Base-by-base conservation (phyloP, 1,140 invertebrate genomes). In the Saccostrea glomerata region DNA sequence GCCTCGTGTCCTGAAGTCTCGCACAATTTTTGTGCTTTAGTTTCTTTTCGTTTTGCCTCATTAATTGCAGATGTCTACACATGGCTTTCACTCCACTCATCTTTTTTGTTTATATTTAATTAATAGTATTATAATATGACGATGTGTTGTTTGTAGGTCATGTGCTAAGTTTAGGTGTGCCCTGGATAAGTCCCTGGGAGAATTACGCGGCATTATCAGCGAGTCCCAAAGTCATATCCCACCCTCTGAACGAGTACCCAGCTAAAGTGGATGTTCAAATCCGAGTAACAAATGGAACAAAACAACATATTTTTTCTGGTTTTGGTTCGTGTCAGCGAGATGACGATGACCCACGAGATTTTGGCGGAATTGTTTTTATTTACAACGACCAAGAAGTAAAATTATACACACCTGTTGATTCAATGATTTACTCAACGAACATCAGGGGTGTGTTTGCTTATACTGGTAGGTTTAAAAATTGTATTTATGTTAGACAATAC, bases 321-420 rank as follows among this genome's bases (percentile, higher is more conserved):
- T 56, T 82, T 36, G 87, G 87, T 56, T 85, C 87, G 1, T 66
- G 82, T 20, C 87, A 88, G 7, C 66, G 87, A 25, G 87, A 88
- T 82, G 73, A 86, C 20, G 84, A 86, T 20, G 6, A 82, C 25
- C 25, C 84, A 11, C 15, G 3, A 11, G 47, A 55, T 6, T 88
- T 85, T 82, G 87, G 87, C 6, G 87, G 87, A 6, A 70, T 88
- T 30, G 87, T 88, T 0, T 88, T 82, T n/a, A 86, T 82, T 55
- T 88, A 88, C 36, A 88, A 88, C 55, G 25, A 58, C 12, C 15
- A 40, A 3, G 66, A 85, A 9, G 84, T 88, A 20, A 30, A 77
- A 30, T 58, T 88, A 5, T 85, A 47, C 36, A 40, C 56, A 2
- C 87, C 87, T 36, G 55, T 58, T 82, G 36, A 23, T 60, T 58